A percentile compares a stretch with the other conserved stretches of the same genome.
Conservation (phyloP, 2,113 vertebrate genomes). For the Pelecanoides urinatrix region DNA sequence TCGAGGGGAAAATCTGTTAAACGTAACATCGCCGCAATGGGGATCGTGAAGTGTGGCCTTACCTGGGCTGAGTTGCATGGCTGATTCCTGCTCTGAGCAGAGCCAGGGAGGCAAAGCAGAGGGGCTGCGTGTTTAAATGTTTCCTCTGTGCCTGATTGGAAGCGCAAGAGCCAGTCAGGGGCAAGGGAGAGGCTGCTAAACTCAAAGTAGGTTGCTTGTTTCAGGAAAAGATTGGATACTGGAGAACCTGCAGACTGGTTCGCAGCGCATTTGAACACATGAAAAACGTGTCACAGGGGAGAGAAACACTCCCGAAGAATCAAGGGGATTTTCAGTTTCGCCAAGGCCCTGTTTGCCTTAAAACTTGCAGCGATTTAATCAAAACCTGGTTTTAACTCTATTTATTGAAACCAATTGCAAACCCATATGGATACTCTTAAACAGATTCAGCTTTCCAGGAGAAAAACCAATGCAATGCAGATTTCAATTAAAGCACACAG, state of each 20-base stretch:
- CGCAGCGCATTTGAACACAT: accelerated
- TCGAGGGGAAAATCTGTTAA: neutral
- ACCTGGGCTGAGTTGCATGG: constrained; percentile 66
- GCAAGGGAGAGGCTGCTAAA: constrained; percentile 52
- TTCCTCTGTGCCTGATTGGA: constrained; percentile 66
- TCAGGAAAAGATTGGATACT: constrained; percentile 33
- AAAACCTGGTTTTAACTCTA: constrained; percentile 5
- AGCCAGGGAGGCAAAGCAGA: constrained; percentile 23
- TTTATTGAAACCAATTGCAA: neutral
- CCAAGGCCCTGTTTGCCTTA: neutral
- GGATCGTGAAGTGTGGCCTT: constrained; percentile 32
- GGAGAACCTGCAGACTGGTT: constrained; percentile 4
- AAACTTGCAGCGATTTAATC: neutral
- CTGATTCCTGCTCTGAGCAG: constrained; percentile 49
- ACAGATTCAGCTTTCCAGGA: neutral
- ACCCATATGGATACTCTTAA: neutral
- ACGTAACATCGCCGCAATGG: neutral
- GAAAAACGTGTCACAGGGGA: neutral
- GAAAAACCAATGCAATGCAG: neutral
- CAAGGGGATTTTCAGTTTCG: neutral
- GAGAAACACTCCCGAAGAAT: neutral
- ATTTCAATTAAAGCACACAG: neutral
- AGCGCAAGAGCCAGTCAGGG: constrained; percentile 52
- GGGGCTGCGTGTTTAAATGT: constrained; percentile 52
- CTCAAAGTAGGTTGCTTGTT: constrained; percentile 37